These are phyloP conservation scores for Pseudomyrmex dendroicus DNA, from an alignment of 1,140 invertebrate genomes.

Conservation along the genomic window DNA sequence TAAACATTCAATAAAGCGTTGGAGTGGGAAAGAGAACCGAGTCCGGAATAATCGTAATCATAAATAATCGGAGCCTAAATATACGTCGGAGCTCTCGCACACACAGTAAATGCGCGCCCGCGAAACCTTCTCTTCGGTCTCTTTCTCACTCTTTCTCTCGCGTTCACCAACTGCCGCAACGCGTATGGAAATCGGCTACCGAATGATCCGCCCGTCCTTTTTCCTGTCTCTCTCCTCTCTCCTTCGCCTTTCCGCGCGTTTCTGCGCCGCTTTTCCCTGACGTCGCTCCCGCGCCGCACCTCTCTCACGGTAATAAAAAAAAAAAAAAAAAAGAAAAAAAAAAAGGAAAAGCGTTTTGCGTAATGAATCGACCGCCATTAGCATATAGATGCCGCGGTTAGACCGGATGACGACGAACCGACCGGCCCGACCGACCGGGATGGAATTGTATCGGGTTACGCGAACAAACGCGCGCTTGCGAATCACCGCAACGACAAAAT, in stretches of 20 bases:
- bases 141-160: constrained; percentile 54
- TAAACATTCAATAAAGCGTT: constrained; percentile 83
- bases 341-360: constrained; percentile 52
- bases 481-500: constrained; percentile 36
- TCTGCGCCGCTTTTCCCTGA: constrained; percentile 46
- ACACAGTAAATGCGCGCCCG: constrained; percentile 73
- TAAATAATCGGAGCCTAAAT: constrained; percentile 84
- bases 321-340: constrained; percentile 1
- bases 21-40: constrained; percentile 73
- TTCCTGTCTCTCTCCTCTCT: constrained; percentile 32
- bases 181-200: constrained; percentile 71
- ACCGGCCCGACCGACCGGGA: constrained; percentile 50
- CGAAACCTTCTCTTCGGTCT: constrained; percentile 16
- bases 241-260: constrained; percentile 18
- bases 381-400: constrained; percentile 59
- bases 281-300: constrained; percentile 31
- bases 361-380: constrained; percentile 55
- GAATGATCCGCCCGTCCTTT: constrained; percentile 47
- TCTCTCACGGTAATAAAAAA: constrained; percentile 17
- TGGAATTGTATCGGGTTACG: constrained; percentile 55
- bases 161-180: constrained; percentile 80
- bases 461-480: constrained; percentile 2
- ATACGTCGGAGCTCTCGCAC: constrained; percentile 76
- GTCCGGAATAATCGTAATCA: constrained; percentile 83
- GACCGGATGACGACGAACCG: constrained; percentile 34